Evolutionary conservation across 2,113 vertebrate species (phyloP).

Genomic region (Notothenia coriiceps): DNA sequence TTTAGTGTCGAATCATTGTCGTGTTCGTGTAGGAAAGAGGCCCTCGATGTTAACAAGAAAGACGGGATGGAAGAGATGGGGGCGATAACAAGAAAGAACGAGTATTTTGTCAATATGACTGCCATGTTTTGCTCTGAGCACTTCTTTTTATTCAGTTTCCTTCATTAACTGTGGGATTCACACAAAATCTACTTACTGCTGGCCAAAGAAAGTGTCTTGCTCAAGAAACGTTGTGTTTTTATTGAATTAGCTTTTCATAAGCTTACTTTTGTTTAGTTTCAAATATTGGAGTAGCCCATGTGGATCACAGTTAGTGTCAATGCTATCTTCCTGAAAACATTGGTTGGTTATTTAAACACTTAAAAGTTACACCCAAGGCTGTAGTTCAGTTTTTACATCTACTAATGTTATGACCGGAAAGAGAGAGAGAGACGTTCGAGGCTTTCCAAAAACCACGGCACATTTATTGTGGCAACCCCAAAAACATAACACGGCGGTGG

Average conservation of each 20-base stretch:
- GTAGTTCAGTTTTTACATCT: too few relatives aligned
- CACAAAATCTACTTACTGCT: not conserved
- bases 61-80: not conserved
- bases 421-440: too few relatives aligned
- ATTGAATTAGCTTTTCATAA: not conserved
- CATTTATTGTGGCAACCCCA: too few relatives aligned
- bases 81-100: constrained; percentile 5
- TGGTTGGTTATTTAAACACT: not conserved
- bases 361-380: not conserved
- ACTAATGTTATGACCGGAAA: too few relatives aligned
- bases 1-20: constrained; percentile 51
- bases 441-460: too few relatives aligned
- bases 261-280: not conserved
- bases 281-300: not conserved
- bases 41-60: constrained; percentile 42
- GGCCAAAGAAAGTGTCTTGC: not conserved
- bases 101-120: constrained; percentile 9
- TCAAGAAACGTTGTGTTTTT: not conserved
- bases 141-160: not conserved
- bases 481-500: too few relatives aligned
- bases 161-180: not conserved
- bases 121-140: constrained; percentile 11
- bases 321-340: not conserved
- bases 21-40: constrained; percentile 2
- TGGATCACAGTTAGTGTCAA: too few relatives aligned